Evolutionary conservation across 2,113 vertebrate genomes (phyloP).

Genomic region (Leptodactylus fuscus): DNA sequence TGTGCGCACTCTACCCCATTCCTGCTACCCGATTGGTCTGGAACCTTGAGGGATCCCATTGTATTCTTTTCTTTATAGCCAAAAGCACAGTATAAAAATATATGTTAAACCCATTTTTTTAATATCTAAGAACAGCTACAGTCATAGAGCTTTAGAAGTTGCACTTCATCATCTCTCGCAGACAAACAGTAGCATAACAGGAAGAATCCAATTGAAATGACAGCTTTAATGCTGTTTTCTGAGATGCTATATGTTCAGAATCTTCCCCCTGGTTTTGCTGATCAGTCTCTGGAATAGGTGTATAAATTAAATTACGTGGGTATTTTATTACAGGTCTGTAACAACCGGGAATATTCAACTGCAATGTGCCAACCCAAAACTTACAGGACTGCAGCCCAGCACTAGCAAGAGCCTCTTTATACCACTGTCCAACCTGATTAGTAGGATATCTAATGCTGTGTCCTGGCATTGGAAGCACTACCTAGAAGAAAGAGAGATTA

Average conservation of each 20-base stretch:
- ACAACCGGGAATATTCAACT: conserved; percentile 91
- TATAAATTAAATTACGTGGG: conserved; percentile 79
- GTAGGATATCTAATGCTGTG: conserved; percentile 87
- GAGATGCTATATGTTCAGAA: neutral
- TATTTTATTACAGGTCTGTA: conserved; percentile 86
- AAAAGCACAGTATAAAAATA: neutral
- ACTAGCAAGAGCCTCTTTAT: conserved; percentile 73
- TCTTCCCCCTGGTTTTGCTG: conserved; percentile 49
- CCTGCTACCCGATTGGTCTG: too few relatives aligned
- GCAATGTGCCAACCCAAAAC: conserved; percentile 84
- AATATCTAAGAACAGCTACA: neutral
- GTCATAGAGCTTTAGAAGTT: conserved; percentile 68
- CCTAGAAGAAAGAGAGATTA: conserved; percentile 71
- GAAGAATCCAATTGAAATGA: conserved; percentile 89
- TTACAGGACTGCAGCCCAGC: conserved; percentile 80
- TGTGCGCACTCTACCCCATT: too few relatives aligned
- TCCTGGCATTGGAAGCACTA: conserved; percentile 91
- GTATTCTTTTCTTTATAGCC: too few relatives aligned
- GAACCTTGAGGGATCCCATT: too few relatives aligned
- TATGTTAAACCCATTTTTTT: neutral
- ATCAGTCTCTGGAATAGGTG: conserved; percentile 66
- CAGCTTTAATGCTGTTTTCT: conserved; percentile 72
- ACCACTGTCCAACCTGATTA: conserved; percentile 83
- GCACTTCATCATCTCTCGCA: conserved; percentile 94
- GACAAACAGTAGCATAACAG: conserved; percentile 91